These are phyloP conservation scores for Triplophysa siluroides DNA, from an alignment of 2,113 vertebrate genomes.

Conservation along the genomic window DNA sequence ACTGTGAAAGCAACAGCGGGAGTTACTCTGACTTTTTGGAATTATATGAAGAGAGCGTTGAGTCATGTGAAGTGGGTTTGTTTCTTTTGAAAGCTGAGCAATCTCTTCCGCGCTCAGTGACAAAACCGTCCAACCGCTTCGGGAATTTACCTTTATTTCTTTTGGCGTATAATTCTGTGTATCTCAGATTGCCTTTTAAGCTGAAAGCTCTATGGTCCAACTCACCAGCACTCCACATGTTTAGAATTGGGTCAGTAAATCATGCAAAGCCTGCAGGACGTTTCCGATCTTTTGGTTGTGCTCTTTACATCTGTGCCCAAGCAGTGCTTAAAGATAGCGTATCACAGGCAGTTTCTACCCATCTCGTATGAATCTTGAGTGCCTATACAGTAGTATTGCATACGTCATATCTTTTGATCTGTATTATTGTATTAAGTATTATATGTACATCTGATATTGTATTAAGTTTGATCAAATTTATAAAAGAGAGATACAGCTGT, in stretches of 20 bases:
- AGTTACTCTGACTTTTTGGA: neutral
- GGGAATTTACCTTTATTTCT: neutral
- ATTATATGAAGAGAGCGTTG: slow-evolving; percentile 19
- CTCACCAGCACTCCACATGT: neutral
- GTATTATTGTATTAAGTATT: too few species aligned
- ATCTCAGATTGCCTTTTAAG: neutral
- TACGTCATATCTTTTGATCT: too few species aligned
- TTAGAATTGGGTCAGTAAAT: neutral
- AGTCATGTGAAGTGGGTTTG: slow-evolving; percentile 15
- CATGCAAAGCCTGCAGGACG: neutral
- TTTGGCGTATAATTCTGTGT: too few species aligned
- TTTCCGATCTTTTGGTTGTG: neutral
- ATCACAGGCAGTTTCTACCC: too few species aligned
- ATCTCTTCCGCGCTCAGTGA: neutral
- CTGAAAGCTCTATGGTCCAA: neutral
- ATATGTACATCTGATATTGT: too few species aligned
- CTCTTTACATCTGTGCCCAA: too few species aligned
- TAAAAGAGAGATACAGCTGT: too few species aligned
- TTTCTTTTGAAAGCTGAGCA: slow-evolving; percentile 13
- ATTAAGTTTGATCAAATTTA: too few species aligned
- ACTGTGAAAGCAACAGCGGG: slow-evolving; percentile 16
- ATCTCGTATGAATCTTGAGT: too few species aligned
- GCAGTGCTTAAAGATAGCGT: too few species aligned
- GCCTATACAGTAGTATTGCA: too few species aligned
- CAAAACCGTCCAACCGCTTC: neutral